These are phyloP conservation scores for Poecilia velifera DNA, from an alignment of 2,797 vertebrate species.

Conservation along the genomic window DNA sequence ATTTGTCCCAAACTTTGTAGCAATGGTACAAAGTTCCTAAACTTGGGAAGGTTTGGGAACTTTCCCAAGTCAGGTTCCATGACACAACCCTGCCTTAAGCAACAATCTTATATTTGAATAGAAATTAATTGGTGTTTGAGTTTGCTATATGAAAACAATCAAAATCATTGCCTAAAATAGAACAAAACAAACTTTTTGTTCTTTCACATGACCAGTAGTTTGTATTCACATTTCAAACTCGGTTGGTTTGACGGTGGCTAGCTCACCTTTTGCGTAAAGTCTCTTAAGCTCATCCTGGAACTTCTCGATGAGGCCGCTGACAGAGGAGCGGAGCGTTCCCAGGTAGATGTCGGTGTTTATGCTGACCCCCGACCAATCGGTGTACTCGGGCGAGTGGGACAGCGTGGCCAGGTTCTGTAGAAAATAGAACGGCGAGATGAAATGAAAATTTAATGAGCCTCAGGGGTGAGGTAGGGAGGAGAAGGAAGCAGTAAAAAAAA, in stretches of 20 bases:
- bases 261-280: slow-evolving; percentile 79
- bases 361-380: slow-evolving; percentile 78
- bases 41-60: neutral
- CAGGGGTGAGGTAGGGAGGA: neutral
- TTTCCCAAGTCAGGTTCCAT: neutral
- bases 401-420: slow-evolving; percentile 66
- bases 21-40: no score
- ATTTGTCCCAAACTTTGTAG: no score
- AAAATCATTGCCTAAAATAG: neutral
- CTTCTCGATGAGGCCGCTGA: slow-evolving; percentile 74
- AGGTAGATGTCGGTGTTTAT: slow-evolving; percentile 82
- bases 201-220: neutral
- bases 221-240: no score
- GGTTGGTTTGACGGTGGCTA: neutral
- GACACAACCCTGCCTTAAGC: neutral
- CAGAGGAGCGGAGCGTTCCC: slow-evolving; percentile 76
- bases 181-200: neutral
- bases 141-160: neutral
- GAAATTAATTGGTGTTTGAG: neutral
- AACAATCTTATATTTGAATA: neutral
- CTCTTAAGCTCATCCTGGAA: slow-evolving; percentile 80
- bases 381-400: slow-evolving; percentile 59
- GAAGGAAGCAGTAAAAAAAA: neutral
- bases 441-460: slow-evolving; percentile 10
- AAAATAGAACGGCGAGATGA: neutral